A percentile compares a stretch with the other conserved stretches of the same genome.
Conservation (phyloP, 2,797 vertebrate species). For the Dromococcyx pavoninus region DNA sequence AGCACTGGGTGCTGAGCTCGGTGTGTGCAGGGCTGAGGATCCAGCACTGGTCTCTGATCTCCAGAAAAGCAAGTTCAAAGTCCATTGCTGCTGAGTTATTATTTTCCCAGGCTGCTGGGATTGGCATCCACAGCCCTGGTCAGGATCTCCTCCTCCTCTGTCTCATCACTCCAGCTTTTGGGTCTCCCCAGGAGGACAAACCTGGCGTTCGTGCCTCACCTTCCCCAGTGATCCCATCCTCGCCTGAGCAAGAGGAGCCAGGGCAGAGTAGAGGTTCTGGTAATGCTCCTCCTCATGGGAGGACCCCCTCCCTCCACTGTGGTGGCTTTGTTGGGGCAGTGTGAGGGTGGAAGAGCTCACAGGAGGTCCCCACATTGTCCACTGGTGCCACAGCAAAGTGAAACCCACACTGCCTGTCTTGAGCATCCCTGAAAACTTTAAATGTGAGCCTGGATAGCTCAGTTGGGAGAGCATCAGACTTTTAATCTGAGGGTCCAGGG, state of each 20-base stretch:
- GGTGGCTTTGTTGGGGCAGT: neutral
- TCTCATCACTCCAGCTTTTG: neutral
- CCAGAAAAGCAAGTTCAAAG: neutral
- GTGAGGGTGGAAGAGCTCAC: neutral
- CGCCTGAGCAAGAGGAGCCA: neutral
- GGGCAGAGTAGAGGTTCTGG: neutral
- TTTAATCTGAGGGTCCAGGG: constrained; percentile 40
- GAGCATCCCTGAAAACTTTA: fast-evolving
- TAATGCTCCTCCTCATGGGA: neutral
- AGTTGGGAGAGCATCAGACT: constrained; percentile 18
- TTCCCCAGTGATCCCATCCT: neutral
- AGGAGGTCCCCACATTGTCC: neutral
- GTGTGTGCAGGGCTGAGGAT: neutral
- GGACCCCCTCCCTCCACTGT: neutral
- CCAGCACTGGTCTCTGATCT: too few species aligned
- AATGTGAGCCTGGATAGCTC: neutral
- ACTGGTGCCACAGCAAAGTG: fast-evolving
- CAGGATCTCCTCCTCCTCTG: neutral
- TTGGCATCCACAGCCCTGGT: neutral
- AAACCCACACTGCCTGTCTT: fast-evolving
- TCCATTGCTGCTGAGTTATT: neutral
- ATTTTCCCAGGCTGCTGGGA: neutral
- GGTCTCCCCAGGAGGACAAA: neutral
- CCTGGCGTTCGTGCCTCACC: neutral
- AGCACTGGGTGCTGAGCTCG: too few species aligned